Conservation (phyloP, 2,797 vertebrate genomes). For the Adrianichthys oophorus region DNA sequence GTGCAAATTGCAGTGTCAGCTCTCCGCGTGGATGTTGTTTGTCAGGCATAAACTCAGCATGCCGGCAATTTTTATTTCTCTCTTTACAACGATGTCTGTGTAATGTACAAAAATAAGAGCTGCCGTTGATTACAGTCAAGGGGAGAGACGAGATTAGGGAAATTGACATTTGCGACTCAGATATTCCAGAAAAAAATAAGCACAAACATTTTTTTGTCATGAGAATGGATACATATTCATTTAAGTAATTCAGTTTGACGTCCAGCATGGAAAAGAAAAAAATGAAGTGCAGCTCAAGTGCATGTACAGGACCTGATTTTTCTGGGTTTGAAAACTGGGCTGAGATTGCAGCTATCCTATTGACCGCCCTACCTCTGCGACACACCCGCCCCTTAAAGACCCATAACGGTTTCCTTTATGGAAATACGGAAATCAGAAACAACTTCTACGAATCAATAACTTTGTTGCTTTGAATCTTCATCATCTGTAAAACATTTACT, state of each 20-base stretch:
- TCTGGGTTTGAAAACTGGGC: conserved; percentile 69
- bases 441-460: too few relatives aligned
- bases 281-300: conserved; percentile 57
- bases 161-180: conserved; percentile 62
- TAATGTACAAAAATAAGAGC: conserved; percentile 67
- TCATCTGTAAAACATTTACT: too few relatives aligned
- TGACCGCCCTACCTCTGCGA: conserved; percentile 50
- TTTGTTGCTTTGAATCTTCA: too few relatives aligned
- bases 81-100: conserved; percentile 64
- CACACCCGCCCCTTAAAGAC: conserved; percentile 1
- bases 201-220: conserved; percentile 28
- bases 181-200: conserved; percentile 33
- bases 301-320: conserved; percentile 66
- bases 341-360: too few relatives aligned
- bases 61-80: conserved; percentile 65
- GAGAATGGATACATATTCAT: conserved; percentile 66
- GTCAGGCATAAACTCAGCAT: conserved; percentile 68
- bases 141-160: conserved; percentile 44
- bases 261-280: conserved; percentile 56
- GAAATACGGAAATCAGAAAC: too few relatives aligned
- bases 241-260: conserved; percentile 40
- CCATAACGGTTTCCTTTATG: too few relatives aligned
- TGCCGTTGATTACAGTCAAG: conserved; percentile 65
- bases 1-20: conserved; percentile 74
- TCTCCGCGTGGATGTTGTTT: conserved; percentile 68